Evolutionary conservation across 2,797 vertebrate species (phyloP), one percentile per base, ranked within the genome.

Genomic region (Microctenopoma stevenorrisi): DNA sequence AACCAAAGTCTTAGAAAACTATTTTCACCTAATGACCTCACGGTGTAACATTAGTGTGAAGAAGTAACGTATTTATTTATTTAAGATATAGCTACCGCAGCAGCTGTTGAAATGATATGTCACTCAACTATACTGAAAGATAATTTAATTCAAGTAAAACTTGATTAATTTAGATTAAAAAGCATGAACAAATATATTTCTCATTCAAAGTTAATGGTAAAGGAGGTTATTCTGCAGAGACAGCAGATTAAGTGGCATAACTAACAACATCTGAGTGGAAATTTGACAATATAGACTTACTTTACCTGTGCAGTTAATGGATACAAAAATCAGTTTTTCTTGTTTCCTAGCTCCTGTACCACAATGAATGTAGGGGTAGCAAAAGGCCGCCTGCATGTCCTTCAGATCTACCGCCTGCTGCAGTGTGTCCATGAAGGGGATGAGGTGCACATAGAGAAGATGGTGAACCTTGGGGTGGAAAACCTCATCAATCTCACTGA

Each of bases 361-460:
- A 74, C 10, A 5, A 93, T 92, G 86, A 89, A 61, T 18, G 81
- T 89, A 85, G 68, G 81, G 26, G 82, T 91, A 4, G 91, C 94
- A 25, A 79, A 92, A 67, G 91, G 76, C 26, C 95, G 93, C 40
- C 93, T 98, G 74, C 86, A 94, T 82, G 87, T 93, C 48, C 89
- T 96, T 48, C 97, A 99, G 88, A 93, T 96, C 78, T 98, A 96
- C 87, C 96, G 95, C 79, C 88, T 98, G 76, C 93, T 98, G 71
- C 96, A 99, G 78, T 94, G 75, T 1, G 87, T 98, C 75, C 93
- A 91, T 0, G 44, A 93, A 51, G 92, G 79, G 64, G 90, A 98
- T 55, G 94, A 75, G 76, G 85, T 57, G 2, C 93, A 96, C 79
- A 95, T 98, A 52, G 87, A 95, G 87, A 97, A 95, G 76, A 85